Conservation (phyloP, 2,113 vertebrate species). For the Puffinus mauretanicus region DNA sequence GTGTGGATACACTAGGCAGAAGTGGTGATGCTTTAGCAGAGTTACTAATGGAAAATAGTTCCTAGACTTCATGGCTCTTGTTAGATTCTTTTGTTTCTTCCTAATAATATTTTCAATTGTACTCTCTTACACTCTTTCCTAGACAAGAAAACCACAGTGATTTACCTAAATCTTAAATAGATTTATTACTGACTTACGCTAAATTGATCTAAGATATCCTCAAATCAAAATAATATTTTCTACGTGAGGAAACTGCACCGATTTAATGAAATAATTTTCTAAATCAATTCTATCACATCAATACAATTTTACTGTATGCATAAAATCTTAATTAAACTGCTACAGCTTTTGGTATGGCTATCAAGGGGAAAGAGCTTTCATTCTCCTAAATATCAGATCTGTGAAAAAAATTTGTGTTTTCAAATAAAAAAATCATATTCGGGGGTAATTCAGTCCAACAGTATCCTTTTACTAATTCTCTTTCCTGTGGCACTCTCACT, state of each 20-base stretch:
- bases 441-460: background rate
- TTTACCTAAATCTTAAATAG: background rate
- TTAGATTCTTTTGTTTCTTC: background rate
- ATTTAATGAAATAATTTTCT: constrained; percentile 9
- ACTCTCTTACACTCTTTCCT: background rate
- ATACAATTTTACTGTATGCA: background rate
- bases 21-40: background rate
- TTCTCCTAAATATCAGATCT: background rate
- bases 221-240: constrained; percentile 1
- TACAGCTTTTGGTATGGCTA: background rate
- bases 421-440: background rate
- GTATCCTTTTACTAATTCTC: background rate
- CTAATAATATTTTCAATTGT: background rate
- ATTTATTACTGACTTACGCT: constrained; percentile 2
- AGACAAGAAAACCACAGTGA: background rate
- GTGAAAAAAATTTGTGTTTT: background rate
- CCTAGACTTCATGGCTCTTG: background rate
- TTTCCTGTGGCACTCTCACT: background rate
- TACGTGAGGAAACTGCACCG: background rate
- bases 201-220: background rate
- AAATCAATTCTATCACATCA: background rate
- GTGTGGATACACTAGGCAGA: fast-evolving
- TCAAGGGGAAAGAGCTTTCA: background rate
- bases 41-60: background rate
- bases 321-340: background rate